Conservation (phyloP, 1,140 invertebrate species). For the Saxidomus purpurata region DNA sequence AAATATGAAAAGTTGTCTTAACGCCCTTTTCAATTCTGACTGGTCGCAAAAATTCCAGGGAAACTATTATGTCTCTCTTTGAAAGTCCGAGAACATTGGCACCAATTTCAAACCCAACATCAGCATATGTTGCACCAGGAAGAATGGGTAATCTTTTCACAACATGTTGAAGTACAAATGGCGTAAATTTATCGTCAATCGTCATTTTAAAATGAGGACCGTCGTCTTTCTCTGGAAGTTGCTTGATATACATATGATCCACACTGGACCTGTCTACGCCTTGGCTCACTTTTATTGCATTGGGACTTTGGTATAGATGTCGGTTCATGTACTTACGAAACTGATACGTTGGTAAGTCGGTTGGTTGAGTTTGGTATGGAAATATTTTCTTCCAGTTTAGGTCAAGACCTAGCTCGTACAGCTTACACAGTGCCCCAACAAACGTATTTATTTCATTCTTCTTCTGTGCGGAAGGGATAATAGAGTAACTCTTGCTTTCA, state of each 20-base stretch:
- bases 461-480: constrained; percentile 51
- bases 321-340: neutral
- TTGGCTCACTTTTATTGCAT: neutral
- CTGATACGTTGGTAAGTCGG: constrained; percentile 39
- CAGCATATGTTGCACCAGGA: constrained; percentile 62
- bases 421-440: constrained; percentile 11
- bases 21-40: neutral
- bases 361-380: neutral
- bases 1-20: neutral
- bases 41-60: constrained; percentile 51
- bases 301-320: neutral
- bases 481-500: neutral
- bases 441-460: constrained; percentile 47
- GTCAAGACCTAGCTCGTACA: constrained; percentile 65
- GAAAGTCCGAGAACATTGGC: neutral
- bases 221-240: constrained; percentile 10
- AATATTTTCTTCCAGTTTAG: constrained; percentile 65
- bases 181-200: constrained; percentile 21
- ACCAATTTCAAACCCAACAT: constrained; percentile 61
- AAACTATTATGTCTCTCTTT: neutral
- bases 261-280: constrained; percentile 5
- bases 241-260: constrained; percentile 14
- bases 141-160: constrained; percentile 29
- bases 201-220: neutral
- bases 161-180: constrained; percentile 63